Percentiles rank a stretch among this genome's conserved stretches.
phyloP scores from a whole-genome alignment of 2,797 vertebrate genomes.

The Australoheros facetus region DNA sequence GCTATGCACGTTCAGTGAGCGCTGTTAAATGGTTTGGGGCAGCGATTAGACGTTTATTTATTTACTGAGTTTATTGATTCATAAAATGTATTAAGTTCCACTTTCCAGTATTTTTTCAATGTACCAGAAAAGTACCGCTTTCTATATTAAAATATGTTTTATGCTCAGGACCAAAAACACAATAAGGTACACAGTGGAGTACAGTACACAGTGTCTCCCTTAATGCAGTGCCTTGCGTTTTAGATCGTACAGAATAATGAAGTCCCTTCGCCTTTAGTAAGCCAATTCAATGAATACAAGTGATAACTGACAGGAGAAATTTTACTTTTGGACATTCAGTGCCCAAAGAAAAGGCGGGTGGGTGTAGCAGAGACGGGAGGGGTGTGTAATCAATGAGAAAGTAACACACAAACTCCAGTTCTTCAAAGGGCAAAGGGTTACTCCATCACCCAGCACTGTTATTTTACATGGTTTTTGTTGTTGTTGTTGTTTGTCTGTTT shows the following conservation, averaged over 20 bases:
- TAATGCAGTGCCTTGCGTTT: background rate
- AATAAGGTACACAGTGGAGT: background rate
- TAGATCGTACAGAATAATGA: background rate
- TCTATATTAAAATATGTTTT: background rate
- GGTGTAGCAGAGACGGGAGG: constrained; percentile 35
- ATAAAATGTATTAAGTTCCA: background rate
- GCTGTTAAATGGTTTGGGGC: background rate
- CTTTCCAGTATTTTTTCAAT: background rate
- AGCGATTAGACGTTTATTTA: background rate
- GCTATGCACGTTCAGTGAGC: background rate
- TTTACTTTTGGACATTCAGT: constrained; percentile 54
- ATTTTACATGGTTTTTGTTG: background rate
- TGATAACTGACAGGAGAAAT: background rate
- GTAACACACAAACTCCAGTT: constrained; percentile 25
- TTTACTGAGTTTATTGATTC: too few species aligned
- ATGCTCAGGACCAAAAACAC: background rate
- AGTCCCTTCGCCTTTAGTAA: background rate
- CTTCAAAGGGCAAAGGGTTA: constrained; percentile 22
- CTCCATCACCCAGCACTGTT: background rate
- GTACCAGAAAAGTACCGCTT: background rate
- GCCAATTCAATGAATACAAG: background rate
- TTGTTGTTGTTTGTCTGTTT: background rate
- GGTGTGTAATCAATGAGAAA: constrained; percentile 13
- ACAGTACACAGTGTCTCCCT: background rate
- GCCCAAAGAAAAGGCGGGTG: constrained; percentile 25